Percentiles rank a stretch among this genome's conserved stretches.
Evolutionary conservation across 2,113 vertebrate species (phyloP).

Genomic region (Copsychus sechellarum): DNA sequence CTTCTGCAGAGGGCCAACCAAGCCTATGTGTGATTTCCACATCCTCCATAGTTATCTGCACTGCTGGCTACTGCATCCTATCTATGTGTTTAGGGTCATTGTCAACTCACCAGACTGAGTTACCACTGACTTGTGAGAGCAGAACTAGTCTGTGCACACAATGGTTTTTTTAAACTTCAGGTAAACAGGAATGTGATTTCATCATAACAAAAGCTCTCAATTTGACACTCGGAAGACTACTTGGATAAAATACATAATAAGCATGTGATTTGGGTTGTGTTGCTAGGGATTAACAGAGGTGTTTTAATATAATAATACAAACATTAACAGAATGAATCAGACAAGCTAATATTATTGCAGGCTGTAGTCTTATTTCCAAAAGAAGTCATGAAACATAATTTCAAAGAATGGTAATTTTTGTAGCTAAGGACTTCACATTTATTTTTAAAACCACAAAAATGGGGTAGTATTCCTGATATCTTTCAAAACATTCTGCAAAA

Average conservation of each 20-base stretch:
- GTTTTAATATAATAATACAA: not conserved
- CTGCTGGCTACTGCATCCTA: not conserved
- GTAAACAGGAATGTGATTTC: conserved; percentile 12
- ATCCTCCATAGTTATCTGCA: not conserved
- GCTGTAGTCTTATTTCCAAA: not conserved
- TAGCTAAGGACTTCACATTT: not conserved
- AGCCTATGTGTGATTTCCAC: not conserved
- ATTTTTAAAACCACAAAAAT: not conserved
- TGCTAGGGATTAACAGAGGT: not conserved
- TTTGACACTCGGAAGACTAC: not conserved
- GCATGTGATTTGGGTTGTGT: not conserved
- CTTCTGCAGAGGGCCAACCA: not conserved
- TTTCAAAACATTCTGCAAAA: conserved; percentile 19
- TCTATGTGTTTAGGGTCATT: accelerated
- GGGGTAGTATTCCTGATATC: not conserved
- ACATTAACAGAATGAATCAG: not conserved
- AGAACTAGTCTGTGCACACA: not conserved
- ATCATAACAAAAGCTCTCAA: not conserved
- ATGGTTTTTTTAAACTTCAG: not conserved
- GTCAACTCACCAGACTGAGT: not conserved
- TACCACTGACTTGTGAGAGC: not conserved
- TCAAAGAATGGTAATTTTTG: not conserved
- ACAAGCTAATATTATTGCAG: not conserved
- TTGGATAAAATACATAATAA: not conserved
- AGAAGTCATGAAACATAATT: not conserved